Evolutionary conservation across 2,113 vertebrate genomes (phyloP).

Genomic region (Triplophysa rosa): DNA sequence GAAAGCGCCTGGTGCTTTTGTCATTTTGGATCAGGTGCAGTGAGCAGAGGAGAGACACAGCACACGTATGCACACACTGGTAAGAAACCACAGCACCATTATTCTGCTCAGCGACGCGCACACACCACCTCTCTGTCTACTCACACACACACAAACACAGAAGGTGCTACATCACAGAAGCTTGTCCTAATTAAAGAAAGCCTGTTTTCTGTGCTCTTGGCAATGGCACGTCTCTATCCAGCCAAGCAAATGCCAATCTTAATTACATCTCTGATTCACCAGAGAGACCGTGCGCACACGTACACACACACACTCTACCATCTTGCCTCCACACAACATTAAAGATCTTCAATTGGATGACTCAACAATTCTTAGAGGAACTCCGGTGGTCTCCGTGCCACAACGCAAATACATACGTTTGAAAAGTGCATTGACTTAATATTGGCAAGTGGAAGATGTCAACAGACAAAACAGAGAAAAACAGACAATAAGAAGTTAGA

Average conservation of each 20-base stretch:
- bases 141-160: conserved; percentile 38
- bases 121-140: neutral
- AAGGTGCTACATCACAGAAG: conserved; percentile 52
- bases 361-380: neutral
- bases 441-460: too few relatives aligned
- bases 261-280: conserved; percentile 41
- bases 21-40: conserved; percentile 47
- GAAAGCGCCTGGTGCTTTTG: conserved; percentile 50
- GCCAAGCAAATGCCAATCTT: conserved; percentile 57
- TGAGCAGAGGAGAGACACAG: conserved; percentile 29
- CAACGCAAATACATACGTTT: too few relatives aligned
- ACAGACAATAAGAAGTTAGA: too few relatives aligned
- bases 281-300: conserved; percentile 1
- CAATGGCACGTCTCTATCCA: conserved; percentile 53
- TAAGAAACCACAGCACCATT: neutral
- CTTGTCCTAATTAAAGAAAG: conserved; percentile 56
- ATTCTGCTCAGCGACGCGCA: neutral
- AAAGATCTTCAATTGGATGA: neutral
- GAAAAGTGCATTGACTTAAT: too few relatives aligned
- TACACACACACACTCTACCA: neutral
- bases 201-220: conserved; percentile 45
- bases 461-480: too few relatives aligned
- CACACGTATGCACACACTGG: conserved; percentile 9
- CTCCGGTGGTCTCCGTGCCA: too few relatives aligned
- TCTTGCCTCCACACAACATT: neutral